Evolutionary conservation across 2,797 vertebrate species (phyloP).

Genomic region (Arnoldichthys spilopterus): DNA sequence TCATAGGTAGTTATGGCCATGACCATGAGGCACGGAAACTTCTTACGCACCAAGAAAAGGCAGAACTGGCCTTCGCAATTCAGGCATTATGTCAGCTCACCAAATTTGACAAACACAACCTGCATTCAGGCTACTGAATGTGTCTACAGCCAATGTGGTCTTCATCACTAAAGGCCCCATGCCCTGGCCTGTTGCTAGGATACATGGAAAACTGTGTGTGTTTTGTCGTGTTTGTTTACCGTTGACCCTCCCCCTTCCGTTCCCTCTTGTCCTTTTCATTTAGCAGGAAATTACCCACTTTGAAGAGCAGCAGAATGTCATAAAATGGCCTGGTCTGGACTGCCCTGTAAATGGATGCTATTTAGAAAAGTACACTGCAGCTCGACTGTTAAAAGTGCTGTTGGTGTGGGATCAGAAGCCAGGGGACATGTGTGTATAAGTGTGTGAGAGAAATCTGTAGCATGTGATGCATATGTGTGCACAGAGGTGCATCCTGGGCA

Average conservation of each 20-base stretch:
- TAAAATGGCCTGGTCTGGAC: conserved; percentile 43
- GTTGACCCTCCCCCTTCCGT: conserved; percentile 32
- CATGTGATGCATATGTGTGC: not conserved
- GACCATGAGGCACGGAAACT: too few species aligned
- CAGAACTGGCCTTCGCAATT: not conserved
- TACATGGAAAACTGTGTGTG: conserved; percentile 53
- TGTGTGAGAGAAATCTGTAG: not conserved
- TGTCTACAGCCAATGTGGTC: not conserved
- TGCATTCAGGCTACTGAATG: not conserved
- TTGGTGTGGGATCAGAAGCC: conserved; percentile 4
- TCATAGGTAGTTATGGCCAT: too few species aligned
- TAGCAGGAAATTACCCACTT: conserved; percentile 54
- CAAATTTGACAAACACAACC: not conserved
- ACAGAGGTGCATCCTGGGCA: not conserved
- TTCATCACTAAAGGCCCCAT: conserved; percentile 10
- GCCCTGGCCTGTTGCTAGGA: conserved; percentile 41
- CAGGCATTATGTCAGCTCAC: not conserved
- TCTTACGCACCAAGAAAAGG: not conserved
- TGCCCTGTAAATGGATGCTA: not conserved
- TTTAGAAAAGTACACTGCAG: conserved; percentile 25
- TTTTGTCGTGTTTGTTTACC: conserved; percentile 51
- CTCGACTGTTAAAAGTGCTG: not conserved
- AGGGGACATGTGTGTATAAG: not conserved
- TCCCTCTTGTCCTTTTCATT: conserved; percentile 46
- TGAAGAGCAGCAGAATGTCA: conserved; percentile 41